These are phyloP conservation scores for Tachycineta bicolor DNA, from an alignment of 2,113 vertebrate genomes.

Conservation along the genomic window DNA sequence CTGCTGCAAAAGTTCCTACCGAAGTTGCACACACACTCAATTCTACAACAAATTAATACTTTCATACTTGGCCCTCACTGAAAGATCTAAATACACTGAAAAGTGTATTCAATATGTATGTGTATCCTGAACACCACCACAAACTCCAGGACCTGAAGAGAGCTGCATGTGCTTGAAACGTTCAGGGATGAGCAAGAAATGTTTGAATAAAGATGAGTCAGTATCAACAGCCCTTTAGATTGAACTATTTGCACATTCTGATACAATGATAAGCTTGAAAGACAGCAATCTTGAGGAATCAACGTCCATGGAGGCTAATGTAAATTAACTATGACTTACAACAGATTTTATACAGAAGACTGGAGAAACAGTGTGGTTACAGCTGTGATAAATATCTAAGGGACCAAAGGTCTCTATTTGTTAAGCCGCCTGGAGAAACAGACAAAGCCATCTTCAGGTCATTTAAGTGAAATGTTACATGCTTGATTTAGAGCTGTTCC, in stretches of 20 bases:
- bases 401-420: slow-evolving; percentile 20
- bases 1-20: not conserved
- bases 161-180: not conserved
- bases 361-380: not conserved
- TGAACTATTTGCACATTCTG: not conserved
- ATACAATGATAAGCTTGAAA: slow-evolving; percentile 23
- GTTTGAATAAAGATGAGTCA: slow-evolving; percentile 46
- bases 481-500: not conserved
- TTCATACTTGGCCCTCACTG: not conserved
- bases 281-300: not conserved
- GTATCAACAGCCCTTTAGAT: slow-evolving; percentile 9
- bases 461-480: not conserved
- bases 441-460: not conserved
- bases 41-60: not conserved
- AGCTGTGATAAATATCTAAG: slow-evolving; percentile 46
- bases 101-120: not conserved
- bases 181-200: not conserved
- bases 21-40: not conserved
- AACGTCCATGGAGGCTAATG: not conserved
- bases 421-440: slow-evolving; percentile 4
- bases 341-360: not conserved
- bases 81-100: not conserved
- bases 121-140: not conserved
- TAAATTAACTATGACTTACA: slow-evolving; percentile 36
- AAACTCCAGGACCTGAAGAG: not conserved